Evolutionary conservation across 2,113 vertebrate species (phyloP).

Genomic region (Hippolais icterina): DNA sequence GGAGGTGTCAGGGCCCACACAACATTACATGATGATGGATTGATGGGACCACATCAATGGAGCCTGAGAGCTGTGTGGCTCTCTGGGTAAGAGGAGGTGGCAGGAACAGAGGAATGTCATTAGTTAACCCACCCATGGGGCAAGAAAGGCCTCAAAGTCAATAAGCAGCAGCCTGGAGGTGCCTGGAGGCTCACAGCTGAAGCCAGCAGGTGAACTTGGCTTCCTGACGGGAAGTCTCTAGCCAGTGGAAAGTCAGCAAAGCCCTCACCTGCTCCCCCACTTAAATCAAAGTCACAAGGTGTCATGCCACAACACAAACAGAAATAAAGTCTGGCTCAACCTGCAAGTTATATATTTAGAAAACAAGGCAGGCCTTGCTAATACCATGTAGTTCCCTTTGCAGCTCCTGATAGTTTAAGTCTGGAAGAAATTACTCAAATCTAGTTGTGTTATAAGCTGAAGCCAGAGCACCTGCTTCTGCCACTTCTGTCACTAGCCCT

Average conservation of each 20-base stretch:
- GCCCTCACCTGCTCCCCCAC: not conserved
- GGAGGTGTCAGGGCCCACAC: not conserved
- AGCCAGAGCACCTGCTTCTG: not conserved
- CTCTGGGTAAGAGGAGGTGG: not conserved
- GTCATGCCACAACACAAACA: not conserved
- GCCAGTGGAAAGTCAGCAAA: not conserved
- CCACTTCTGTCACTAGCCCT: not conserved
- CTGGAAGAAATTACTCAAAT: not conserved
- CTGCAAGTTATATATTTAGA: not conserved
- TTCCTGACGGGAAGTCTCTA: not conserved
- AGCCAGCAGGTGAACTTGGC: not conserved
- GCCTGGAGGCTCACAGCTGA: not conserved
- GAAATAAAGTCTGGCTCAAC: not conserved
- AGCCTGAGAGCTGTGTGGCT: not conserved
- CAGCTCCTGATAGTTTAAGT: not conserved
- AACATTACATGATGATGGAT: conserved; percentile 12
- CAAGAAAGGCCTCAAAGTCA: not conserved
- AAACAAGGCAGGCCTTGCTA: not conserved
- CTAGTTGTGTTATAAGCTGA: not conserved
- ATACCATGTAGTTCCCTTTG: not conserved
- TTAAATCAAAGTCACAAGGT: conserved; percentile 4
- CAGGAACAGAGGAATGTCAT: not conserved
- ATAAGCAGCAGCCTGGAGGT: not conserved
- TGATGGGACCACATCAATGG: conserved; percentile 40
- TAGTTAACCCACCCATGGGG: not conserved